Conservation (phyloP, 2,888 invertebrate genomes). For the Drosophila setosimentum region DNA sequence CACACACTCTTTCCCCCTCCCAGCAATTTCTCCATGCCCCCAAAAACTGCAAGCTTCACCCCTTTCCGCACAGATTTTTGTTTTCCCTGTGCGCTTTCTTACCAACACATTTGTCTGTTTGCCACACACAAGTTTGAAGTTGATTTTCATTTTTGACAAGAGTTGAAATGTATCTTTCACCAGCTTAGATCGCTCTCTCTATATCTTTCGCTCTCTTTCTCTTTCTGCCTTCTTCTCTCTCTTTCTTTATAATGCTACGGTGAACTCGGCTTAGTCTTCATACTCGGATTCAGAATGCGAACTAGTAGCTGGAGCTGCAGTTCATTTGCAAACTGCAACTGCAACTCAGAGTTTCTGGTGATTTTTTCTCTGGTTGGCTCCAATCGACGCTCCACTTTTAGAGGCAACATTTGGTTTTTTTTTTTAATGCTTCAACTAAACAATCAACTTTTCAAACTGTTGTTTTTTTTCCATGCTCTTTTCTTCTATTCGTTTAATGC, state of each 20-base stretch:
- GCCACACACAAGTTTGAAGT: slow-evolving; percentile 57
- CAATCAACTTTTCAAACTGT: slow-evolving; percentile 81
- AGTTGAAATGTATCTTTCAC: slow-evolving; percentile 81
- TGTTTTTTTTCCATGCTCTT: slow-evolving; percentile 51
- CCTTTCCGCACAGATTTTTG: slow-evolving; percentile 26
- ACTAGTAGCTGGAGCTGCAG: slow-evolving; percentile 18
- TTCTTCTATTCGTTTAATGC: slow-evolving; percentile 40
- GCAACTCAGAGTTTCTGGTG: slow-evolving; percentile 44
- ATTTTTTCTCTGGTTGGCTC: slow-evolving; percentile 51
- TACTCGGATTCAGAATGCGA: slow-evolving; percentile 54
- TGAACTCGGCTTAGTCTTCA: slow-evolving; percentile 7
- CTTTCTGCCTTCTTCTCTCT: background rate
- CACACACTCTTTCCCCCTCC: background rate
- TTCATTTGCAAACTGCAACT: slow-evolving; percentile 43
- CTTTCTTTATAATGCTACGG: background rate
- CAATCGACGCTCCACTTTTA: slow-evolving; percentile 76
- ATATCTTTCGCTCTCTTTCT: background rate
- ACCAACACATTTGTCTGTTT: slow-evolving; percentile 76
- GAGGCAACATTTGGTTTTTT: slow-evolving; percentile 50
- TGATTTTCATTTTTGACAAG: slow-evolving; percentile 78
- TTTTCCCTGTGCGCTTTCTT: slow-evolving; percentile 70
- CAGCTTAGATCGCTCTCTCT: slow-evolving; percentile 36
- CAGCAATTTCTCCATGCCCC: background rate
- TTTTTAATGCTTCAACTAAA: slow-evolving; percentile 80
- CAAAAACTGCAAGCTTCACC: slow-evolving; percentile 2